phyloP scores from a whole-genome alignment of 2,888 invertebrate genomes.

The Girardia tigrina region DNA sequence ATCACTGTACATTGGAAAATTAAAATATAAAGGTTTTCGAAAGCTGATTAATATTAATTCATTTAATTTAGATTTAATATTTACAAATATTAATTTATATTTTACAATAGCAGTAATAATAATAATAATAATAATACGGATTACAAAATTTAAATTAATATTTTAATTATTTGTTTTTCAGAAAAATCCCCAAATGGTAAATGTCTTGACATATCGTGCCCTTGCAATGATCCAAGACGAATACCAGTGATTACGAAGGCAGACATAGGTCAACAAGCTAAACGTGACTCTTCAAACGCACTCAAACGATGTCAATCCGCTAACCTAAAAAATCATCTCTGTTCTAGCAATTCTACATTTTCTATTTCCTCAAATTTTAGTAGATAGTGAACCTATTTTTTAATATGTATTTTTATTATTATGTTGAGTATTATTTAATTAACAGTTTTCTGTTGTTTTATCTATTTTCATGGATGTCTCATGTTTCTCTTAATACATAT shows the following conservation, averaged over 20 bases:
- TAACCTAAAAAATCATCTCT: not conserved
- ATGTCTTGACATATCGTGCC: slow-evolving; percentile 7
- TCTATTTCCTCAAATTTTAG: slow-evolving; percentile 18
- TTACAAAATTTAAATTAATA: too few species aligned
- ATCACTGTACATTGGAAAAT: too few species aligned
- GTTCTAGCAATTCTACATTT: slow-evolving; percentile 1
- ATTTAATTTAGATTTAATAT: too few species aligned
- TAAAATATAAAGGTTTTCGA: too few species aligned
- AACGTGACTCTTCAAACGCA: not conserved
- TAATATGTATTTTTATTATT: not conserved
- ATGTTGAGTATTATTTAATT: not conserved
- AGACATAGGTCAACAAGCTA: slow-evolving; percentile 1
- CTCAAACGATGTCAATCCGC: slow-evolving; percentile 6
- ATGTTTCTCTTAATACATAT: slow-evolving; percentile 11
- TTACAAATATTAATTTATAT: too few species aligned
- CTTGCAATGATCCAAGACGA: not conserved
- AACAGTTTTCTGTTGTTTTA: not conserved
- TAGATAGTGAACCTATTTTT: not conserved
- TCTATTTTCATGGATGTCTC: not conserved
- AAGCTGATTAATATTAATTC: too few species aligned
- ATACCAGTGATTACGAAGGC: slow-evolving; percentile 8
- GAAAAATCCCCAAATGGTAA: not conserved
- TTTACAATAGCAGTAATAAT: too few species aligned
- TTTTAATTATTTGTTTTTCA: not conserved
- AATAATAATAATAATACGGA: too few species aligned